These are phyloP conservation scores for Falco rusticolus DNA, from an alignment of 2,797 vertebrate species.

Conservation along the genomic window DNA sequence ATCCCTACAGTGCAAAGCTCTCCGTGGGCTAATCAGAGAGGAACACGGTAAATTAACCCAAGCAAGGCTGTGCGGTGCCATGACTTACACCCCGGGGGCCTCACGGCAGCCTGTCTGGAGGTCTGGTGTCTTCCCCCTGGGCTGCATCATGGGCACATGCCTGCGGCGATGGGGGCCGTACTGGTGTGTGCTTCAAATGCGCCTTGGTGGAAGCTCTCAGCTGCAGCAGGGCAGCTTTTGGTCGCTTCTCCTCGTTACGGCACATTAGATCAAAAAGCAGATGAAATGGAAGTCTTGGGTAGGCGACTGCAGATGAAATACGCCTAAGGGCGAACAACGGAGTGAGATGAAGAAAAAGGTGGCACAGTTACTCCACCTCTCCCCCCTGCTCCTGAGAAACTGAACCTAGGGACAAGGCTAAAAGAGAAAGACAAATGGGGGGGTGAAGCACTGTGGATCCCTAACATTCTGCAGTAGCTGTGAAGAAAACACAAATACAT, in stretches of 20 bases:
- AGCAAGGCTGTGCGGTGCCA: neutral
- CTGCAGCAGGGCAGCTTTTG: fast-evolving
- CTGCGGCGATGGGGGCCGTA: neutral
- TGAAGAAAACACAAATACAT: neutral
- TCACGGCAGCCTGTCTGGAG: neutral
- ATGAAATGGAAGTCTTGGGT: constrained; percentile 4
- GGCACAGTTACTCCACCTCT: neutral
- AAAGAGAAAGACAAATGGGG: neutral
- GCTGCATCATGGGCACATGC: fast-evolving
- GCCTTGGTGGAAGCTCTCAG: neutral
- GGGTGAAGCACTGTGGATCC: neutral
- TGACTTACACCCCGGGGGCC: fast-evolving
- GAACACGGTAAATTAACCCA: neutral
- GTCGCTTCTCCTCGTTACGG: neutral
- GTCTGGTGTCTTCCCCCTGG: neutral
- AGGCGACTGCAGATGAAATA: neutral
- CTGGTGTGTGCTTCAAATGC: fast-evolving
- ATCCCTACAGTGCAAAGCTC: neutral
- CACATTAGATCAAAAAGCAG: neutral
- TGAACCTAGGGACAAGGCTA: neutral
- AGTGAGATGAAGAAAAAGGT: neutral
- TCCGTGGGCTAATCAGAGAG: neutral
- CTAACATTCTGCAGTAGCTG: neutral
- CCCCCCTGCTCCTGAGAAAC: neutral
- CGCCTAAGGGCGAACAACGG: fast-evolving